Evolutionary conservation across 2,113 vertebrate genomes (phyloP), one percentile per base, ranked within the genome.

Genomic region (Chauna torquata): DNA sequence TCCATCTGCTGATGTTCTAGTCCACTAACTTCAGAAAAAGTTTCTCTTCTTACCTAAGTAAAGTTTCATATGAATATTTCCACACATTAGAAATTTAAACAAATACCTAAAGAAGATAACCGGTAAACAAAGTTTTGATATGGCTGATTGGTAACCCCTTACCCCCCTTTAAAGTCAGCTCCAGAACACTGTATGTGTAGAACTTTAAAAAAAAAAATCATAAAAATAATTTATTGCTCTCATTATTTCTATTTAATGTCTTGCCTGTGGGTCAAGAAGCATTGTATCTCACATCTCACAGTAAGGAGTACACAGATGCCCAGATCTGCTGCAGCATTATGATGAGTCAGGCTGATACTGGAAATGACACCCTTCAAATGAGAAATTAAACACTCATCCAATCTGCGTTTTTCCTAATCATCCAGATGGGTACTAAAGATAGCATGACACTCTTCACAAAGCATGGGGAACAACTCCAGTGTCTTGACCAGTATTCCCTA

Each of bases 361-460:
- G 52, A 82, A 81, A 69, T 62, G 11, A 58, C 27, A 70, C 27
- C 59, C 75, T 68, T 64, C 68, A 92, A 52, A 89, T 13, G 68
- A 84, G 69, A 89, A 91, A 80, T 62, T 49, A 59, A 86, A 84
- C 40, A 28, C 36, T 88, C 23, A 8, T 28, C 86, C 44, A 34
- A n/a, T 93, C 84, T 96, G 91, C 54, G 52, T 76, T 93, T 85
- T 81, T 93, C 52, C 75, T 91, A 70, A 86, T 82, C 68, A 36
- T 91, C 86, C 90, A 96, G 91, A 62, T 92, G 92, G 93, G 97
- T 75, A 77, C 76, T 80, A 69, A 86, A 94, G 89, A 94, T 94
- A 18, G 6, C 93, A 90, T 1, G 15, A 86, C 45, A 86, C 84
- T 94, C 89, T 96, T 94, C 91, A 95, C 71, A 95, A 75, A 94